These are phyloP conservation scores for Mesocentrotus franciscanus DNA, from an alignment of 53 echinoderm and acorn worm genomes.

Conservation along the genomic window DNA sequence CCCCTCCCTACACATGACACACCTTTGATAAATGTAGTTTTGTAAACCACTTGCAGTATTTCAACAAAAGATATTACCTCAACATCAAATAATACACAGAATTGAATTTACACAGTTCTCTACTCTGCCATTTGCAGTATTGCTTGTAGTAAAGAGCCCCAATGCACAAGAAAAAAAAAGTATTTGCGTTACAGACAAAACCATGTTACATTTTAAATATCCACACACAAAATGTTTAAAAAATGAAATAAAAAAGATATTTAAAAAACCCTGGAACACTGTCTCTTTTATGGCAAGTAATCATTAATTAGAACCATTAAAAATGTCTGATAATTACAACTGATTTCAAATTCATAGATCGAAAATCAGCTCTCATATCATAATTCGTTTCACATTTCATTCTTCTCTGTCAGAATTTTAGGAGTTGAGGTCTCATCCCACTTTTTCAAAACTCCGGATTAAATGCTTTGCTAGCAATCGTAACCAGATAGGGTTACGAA, in stretches of 20 bases:
- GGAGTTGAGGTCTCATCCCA: background rate
- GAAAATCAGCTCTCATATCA: background rate
- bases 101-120: background rate
- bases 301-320: slow-evolving; percentile 19
- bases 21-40: background rate
- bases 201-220: background rate
- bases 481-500: background rate
- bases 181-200: slow-evolving; percentile 6
- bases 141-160: slow-evolving; percentile 28
- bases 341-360: background rate
- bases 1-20: background rate
- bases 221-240: slow-evolving; percentile 38
- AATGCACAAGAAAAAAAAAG: background rate
- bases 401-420: background rate
- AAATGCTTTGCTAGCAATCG: background rate
- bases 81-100: background rate
- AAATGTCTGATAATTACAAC: background rate
- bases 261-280: slow-evolving; percentile 29
- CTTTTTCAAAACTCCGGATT: background rate
- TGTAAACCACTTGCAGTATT: background rate
- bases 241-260: slow-evolving; percentile 1
- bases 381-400: slow-evolving; percentile 14
- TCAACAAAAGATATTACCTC: background rate
- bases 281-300: slow-evolving; percentile 36
- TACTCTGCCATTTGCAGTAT: background rate